Percentiles rank a stretch among this genome's conserved stretches.
phyloP scores from a whole-genome alignment of 2,113 vertebrate genomes.

The Terrapene triunguis region DNA sequence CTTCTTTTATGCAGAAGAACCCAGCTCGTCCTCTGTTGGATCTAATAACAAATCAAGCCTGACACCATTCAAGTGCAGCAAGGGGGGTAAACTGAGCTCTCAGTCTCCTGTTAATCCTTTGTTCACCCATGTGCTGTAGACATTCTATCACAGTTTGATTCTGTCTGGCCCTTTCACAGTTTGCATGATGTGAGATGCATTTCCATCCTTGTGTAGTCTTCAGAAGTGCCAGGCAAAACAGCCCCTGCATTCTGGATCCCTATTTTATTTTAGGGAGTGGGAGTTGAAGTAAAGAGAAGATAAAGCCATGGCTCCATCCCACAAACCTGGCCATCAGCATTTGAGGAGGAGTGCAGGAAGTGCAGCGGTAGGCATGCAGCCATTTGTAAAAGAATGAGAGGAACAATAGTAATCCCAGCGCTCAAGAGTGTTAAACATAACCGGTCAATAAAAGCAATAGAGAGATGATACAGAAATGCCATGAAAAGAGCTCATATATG shows the following conservation, averaged over 20 bases:
- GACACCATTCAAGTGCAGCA: background rate
- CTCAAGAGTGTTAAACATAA: background rate
- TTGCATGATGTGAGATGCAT: background rate
- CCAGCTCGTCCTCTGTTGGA: background rate
- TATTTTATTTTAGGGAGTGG: background rate
- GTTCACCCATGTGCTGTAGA: background rate
- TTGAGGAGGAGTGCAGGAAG: background rate
- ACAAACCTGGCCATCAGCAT: background rate
- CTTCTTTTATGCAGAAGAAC: background rate
- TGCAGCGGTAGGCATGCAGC: background rate
- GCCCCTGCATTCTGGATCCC: background rate
- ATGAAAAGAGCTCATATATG: background rate
- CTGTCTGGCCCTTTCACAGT: background rate
- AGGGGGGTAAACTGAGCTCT: background rate
- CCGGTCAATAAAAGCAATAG: background rate
- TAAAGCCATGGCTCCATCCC: background rate
- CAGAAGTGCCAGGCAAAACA: rapidly evolving
- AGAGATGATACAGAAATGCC: background rate
- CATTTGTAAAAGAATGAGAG: background rate
- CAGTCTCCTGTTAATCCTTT: background rate
- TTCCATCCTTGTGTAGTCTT: background rate
- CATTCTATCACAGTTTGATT: background rate
- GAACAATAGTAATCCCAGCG: background rate
- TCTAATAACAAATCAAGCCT: background rate
- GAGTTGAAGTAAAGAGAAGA: background rate